Evolutionary conservation across 2,113 vertebrate genomes (phyloP), one percentile per base, ranked within the genome.

Genomic region (Corydoras sp.): DNA sequence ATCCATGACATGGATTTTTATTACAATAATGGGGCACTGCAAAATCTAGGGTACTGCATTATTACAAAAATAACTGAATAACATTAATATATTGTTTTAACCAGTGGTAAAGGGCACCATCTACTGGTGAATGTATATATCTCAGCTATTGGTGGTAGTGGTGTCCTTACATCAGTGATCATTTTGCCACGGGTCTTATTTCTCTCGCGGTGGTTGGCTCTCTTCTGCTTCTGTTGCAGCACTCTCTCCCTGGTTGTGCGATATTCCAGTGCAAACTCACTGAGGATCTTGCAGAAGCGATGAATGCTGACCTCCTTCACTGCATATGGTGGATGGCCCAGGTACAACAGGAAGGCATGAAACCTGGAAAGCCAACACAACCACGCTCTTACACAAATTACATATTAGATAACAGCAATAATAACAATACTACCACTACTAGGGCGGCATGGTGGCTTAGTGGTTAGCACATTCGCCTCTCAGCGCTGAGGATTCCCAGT

Each of bases 121-220:
- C 71, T 66, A 51, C 48, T 66, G 71, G 56, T 9, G 13, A 9
- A 61, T 13, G 43, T 15, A 10, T 31, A 14, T 13, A 58, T 49
- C 32, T 58, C 29, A 11, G 12, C 31, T 3, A 9, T 24, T 43
- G 35, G 35, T 43, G 35, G 35, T 43, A 4, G 35, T 43, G 35
- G 35, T 43, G 35, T 43, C 92, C 95, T 97, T 90, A 99, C 96
- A 79, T 99, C 95, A 54, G 96, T 99, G 88, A 99, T 99, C 93
- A 99, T 95, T 90, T 97, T 99, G 30, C 96, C 96, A 77, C 96
- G 89, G 84, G 96, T 99, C 89, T 98, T 98, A 83, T 98, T 99
- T 81, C 96, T 94, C 84, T 99, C 96, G n/a, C 95, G 87, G 90
- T 98, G 96, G 86, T 91, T 97, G 82, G 95, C 95, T 76, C 96